Base-by-base conservation (phyloP, 2,797 vertebrate species). In the Coregonus sp. region DNA sequence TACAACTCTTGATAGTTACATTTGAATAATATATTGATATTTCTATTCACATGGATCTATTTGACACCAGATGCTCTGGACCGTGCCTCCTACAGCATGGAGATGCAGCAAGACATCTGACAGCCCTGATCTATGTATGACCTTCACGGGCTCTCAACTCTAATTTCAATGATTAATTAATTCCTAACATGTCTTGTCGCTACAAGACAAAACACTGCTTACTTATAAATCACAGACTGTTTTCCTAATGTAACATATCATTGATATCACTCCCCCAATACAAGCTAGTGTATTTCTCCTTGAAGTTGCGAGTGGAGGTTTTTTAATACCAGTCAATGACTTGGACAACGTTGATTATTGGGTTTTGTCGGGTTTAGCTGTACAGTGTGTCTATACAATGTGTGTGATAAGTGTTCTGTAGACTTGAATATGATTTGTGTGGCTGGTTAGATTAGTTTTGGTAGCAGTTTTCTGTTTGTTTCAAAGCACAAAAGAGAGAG, bases 391-490 rank as follows among this genome's bases (percentile, higher is more conserved):
- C 77, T 81, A 20, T 77, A 74, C 77, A 80, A 77, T 75, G 65
- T 74, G 77, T 86, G 84, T 74, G 72, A 76, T 82, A 65, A 84
- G 25, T 84, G 79, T 89, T 80, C 84, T 85, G 70, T 85, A 83
- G 83, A 94, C 91, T 93, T 93, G 89, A 93, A 90, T 89, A 81
- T 33, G 74, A 74, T 52, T 75, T 79, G 75, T 84, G 73, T 78
- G 83, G 79, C 86, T 75, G 82, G 79, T 87, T 74, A 15, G 81
- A 85, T 74, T 82, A 82, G 83, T 65, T 70, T 78, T 61, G 83
- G 73, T 86, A 20, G 9, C 18, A 1, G 31, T 65, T 79, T 82
- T 77, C 70, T 72, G 68, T 73, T 80, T 74, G 18, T 72, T 74
- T 63, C 31, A 66, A 81, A 82, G 73, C 29, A 72, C 77, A 82